phyloP scores from a whole-genome alignment of 2,113 vertebrate species.

The Tenrec ecaudatus region DNA sequence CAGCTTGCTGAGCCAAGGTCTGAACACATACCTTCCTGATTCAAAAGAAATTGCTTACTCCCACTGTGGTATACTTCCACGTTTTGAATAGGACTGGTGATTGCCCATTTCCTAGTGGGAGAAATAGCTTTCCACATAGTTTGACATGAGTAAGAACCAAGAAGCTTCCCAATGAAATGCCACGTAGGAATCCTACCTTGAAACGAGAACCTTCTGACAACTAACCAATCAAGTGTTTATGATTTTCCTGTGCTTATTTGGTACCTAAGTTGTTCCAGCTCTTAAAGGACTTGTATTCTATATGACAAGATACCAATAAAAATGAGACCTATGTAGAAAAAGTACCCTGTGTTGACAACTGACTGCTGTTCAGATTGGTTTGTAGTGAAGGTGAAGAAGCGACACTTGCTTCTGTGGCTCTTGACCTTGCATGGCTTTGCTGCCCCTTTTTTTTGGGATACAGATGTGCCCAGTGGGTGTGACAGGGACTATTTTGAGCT shows the following conservation, averaged over 20 bases:
- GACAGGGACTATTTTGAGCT: constrained; percentile 20
- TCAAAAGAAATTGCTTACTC: neutral
- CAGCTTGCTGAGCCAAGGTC: neutral
- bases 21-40: neutral
- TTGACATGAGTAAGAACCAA: constrained; percentile 35
- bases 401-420: neutral
- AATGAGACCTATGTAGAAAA: neutral
- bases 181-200: constrained; percentile 1
- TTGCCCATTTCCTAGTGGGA: neutral
- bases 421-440: neutral
- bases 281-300: neutral
- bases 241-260: constrained; percentile 4
- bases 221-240: neutral
- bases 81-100: neutral
- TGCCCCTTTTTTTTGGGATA: neutral
- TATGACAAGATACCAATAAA: neutral
- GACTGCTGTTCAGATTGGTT: neutral
- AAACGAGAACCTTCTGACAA: constrained; percentile 1
- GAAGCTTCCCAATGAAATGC: neutral
- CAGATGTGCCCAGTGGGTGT: neutral
- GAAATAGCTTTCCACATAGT: constrained; percentile 44
- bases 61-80: neutral
- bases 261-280: neutral
- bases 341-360: neutral
- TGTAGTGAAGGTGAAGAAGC: neutral